Conservation (phyloP, 2,113 vertebrate genomes). For the Telmatochromis sp. region DNA sequence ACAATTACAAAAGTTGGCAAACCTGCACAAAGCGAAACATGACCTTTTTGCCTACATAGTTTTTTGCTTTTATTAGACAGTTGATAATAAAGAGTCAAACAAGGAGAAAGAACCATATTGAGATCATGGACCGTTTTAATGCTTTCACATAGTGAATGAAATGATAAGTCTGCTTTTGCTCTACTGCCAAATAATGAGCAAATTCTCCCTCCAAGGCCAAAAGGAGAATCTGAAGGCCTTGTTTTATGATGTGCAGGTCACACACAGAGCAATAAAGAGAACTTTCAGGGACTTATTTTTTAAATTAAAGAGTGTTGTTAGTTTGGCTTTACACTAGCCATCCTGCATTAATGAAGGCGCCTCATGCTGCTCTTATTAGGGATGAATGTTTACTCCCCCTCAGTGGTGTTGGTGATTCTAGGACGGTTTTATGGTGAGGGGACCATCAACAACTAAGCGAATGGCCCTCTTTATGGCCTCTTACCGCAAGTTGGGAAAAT, state of each 20-base stretch:
- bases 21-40: not conserved
- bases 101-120: not conserved
- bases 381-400: conserved; percentile 22
- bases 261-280: conserved; percentile 26
- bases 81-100: not conserved
- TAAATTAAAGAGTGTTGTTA: conserved; percentile 38
- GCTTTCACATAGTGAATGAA: not conserved
- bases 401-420: not conserved
- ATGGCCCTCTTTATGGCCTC: conserved; percentile 16
- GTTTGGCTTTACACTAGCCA: conserved; percentile 4
- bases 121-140: not conserved
- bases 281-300: conserved; percentile 11
- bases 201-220: not conserved
- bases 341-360: conserved; percentile 31
- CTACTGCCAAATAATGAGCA: not conserved
- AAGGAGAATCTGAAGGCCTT: not conserved
- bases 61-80: not conserved
- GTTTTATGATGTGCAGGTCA: conserved; percentile 1
- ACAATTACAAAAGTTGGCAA: not conserved
- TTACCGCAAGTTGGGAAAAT: conserved; percentile 11
- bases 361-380: conserved; percentile 16
- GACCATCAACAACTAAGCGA: conserved; percentile 10
- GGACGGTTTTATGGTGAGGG: conserved; percentile 15
- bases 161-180: not conserved
- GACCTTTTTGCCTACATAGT: not conserved